Base-by-base conservation (phyloP, 2,113 vertebrate genomes). In the Sphaerodactylus townsendi region DNA sequence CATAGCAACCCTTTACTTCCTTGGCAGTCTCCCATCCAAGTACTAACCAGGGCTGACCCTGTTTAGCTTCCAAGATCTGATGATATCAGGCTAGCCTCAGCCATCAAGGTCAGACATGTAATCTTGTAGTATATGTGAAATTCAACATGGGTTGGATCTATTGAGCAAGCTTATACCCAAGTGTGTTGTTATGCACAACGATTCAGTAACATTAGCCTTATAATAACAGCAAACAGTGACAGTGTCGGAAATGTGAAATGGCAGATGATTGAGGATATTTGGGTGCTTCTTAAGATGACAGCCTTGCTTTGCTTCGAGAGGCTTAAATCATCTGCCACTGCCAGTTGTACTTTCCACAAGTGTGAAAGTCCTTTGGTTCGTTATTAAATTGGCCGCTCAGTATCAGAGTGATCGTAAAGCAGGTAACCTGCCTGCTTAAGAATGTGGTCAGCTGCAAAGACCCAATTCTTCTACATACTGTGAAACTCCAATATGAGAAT, bases 161-260 rank as follows among this genome's bases (percentile, higher is more conserved):
- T 28, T 25, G 59, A 9, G 25, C 23, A 62, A 62, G 59, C 59
- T 62, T 19, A 25, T 25, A 28, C 59, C 25, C 9, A 25, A 62
- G 10, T 19, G 5, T 19, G 19, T 2, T 50, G 48, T 50, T 4
- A 44, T 81, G 86, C 79, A 83, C 85, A 80, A 84, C 83, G 81
- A 28, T 87, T 81, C 35, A 70, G 73, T 88, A 77, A 39, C 65
- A 68, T 28, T 2, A 2, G 28, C 79, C 33, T 8, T 35, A 19
- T 75, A 82, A 79, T 0, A 53, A 56, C 37, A 35, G 71, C 0
- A 7, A 21, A 69, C 1, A 19, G 73, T 82, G 41, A 87, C 44
- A 64, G 37, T 62, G 19, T 25, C 77, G 25, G 33, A 82, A 76
- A 74, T 75, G n/a, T 68, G 37, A 80, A 74, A 75, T 30, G 48